A percentile compares a stretch with the other conserved stretches of the same genome.
These are phyloP conservation scores for Strigamia transsilvanica DNA, from an alignment of 2,888 invertebrate genomes.

Conservation along the genomic window DNA sequence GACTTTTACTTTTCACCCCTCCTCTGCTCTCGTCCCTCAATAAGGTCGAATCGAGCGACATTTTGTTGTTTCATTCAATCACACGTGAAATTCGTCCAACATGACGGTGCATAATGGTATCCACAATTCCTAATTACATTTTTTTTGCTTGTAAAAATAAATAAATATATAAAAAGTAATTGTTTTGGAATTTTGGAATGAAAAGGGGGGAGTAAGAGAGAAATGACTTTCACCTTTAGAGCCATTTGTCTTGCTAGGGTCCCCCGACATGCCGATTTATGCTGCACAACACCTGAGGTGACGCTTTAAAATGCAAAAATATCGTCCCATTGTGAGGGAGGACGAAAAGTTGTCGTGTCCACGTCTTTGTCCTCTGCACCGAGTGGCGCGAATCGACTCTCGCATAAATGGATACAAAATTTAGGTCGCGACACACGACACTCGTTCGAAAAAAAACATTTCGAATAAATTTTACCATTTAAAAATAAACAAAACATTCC, in stretches of 20 bases:
- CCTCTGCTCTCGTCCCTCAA: not conserved
- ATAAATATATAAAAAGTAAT: not conserved
- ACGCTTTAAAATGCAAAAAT: conserved; percentile 31
- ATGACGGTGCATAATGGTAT: conserved; percentile 32
- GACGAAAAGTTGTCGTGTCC: conserved; percentile 13
- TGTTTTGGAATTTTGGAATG: not conserved
- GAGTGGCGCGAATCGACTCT: conserved; percentile 33
- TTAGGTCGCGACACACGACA: not conserved
- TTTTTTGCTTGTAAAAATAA: not conserved
- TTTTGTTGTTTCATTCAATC: conserved; percentile 13
- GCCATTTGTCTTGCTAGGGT: conserved; percentile 1
- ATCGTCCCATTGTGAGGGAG: conserved; percentile 14
- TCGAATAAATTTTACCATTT: not conserved
- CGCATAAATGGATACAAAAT: conserved; percentile 31
- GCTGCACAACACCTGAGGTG: conserved; percentile 23
- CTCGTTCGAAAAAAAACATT: not conserved
- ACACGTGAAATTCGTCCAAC: conserved; percentile 5
- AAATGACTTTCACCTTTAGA: conserved; percentile 29
- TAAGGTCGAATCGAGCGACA: conserved; percentile 12
- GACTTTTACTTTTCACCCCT: conserved; percentile 11
- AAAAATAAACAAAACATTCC: not conserved
- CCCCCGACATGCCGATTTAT: conserved; percentile 6
- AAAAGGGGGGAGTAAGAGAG: not conserved
- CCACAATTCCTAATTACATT: conserved; percentile 26
- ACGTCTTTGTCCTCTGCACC: conserved; percentile 29